Conservation (phyloP, 2,113 vertebrate genomes). For the Petrocephalus microphthalmus region DNA sequence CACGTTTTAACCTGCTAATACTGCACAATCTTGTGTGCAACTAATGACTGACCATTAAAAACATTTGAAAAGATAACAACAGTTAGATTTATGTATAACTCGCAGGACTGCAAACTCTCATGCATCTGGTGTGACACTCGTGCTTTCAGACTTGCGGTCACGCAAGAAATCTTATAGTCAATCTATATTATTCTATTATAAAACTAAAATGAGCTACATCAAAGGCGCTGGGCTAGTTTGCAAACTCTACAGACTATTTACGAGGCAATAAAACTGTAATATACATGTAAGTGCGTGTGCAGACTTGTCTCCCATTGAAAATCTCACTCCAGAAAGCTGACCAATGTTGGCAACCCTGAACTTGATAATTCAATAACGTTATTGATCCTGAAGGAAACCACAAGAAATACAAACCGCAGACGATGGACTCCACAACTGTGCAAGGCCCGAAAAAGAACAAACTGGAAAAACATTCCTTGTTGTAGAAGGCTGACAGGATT, state of each 20-base stretch:
- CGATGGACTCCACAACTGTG: background rate
- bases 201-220: background rate
- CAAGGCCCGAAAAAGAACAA: background rate
- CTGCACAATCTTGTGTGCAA: background rate
- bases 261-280: background rate
- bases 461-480: background rate
- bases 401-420: background rate
- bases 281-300: background rate
- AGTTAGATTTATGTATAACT: background rate
- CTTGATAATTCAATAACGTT: background rate
- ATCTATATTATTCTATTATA: background rate
- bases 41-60: background rate
- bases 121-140: background rate
- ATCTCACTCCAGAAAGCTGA: background rate
- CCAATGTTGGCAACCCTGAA: background rate
- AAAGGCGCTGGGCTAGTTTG: background rate
- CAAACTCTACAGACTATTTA: background rate
- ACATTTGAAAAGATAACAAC: background rate
- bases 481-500: background rate
- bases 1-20: background rate
- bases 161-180: background rate
- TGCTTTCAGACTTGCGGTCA: background rate
- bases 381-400: background rate
- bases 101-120: background rate
- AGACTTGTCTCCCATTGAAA: background rate